A percentile compares a stretch with the other conserved stretches of the same genome.
phyloP scores from a whole-genome alignment of 53 echinoderm and acorn worm species.

The Actinopyga echinites region DNA sequence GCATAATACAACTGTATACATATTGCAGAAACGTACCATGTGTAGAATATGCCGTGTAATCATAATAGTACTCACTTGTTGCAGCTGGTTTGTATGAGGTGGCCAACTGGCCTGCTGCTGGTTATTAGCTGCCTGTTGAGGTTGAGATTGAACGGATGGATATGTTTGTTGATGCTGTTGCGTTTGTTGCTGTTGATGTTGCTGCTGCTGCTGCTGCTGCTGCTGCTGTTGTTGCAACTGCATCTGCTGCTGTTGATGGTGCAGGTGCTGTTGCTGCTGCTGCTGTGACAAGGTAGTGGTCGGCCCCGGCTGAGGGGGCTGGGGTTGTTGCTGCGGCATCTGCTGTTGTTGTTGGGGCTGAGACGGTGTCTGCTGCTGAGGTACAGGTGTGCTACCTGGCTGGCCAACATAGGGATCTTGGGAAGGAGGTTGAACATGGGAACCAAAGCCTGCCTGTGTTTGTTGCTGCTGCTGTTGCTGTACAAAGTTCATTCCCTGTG shows the following conservation, averaged over 20 bases:
- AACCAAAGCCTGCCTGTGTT: constrained; percentile 29
- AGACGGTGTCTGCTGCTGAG: constrained; percentile 34
- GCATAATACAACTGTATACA: no score
- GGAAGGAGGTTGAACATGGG: constrained; percentile 26
- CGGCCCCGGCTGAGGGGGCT: neutral
- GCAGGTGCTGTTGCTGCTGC: constrained; percentile 20
- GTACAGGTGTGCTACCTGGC: constrained; percentile 14
- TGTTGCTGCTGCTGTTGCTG: constrained; percentile 22
- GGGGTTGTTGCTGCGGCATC: constrained; percentile 22
- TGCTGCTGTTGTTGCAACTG: neutral
- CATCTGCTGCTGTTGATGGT: neutral
- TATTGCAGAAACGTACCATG: no score
- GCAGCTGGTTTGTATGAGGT: constrained; percentile 10
- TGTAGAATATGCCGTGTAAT: no score
- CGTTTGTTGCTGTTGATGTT: constrained; percentile 48
- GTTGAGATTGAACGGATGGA: constrained; percentile 56
- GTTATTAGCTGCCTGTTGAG: constrained; percentile 25
- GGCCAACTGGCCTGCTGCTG: constrained; percentile 45
- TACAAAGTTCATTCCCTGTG: constrained; percentile 35
- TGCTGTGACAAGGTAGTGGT: constrained; percentile 37
- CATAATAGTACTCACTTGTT: neutral
- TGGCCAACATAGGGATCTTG: constrained; percentile 8
- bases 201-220: constrained; percentile 20
- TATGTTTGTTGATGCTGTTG: constrained; percentile 41
- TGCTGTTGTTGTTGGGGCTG: constrained; percentile 20